phyloP scores from a whole-genome alignment of 2,888 invertebrate species.

The Dynastes grantii region DNA sequence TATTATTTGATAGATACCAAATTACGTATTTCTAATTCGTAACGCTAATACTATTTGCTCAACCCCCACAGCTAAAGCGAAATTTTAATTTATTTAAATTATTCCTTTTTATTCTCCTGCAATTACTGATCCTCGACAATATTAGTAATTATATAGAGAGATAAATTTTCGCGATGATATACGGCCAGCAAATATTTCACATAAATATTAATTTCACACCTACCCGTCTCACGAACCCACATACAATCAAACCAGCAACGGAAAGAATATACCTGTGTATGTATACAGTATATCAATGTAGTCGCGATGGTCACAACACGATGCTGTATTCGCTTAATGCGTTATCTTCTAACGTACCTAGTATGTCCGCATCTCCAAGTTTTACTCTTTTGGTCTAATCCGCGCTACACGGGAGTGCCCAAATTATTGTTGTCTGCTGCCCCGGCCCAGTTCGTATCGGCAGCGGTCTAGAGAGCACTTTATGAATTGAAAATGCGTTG shows the following conservation, averaged over 20 bases:
- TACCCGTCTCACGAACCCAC: conserved; percentile 46
- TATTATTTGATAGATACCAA: no score
- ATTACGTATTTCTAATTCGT: no score
- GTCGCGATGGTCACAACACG: background rate
- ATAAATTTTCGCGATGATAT: conserved; percentile 50
- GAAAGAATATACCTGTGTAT: background rate
- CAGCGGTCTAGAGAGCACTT: background rate
- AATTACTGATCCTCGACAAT: conserved; percentile 36
- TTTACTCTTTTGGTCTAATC: conserved; percentile 28
- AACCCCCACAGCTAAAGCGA: background rate
- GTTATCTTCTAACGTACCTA: conserved; percentile 26
- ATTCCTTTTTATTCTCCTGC: conserved; percentile 23
- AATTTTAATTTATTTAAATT: conserved; percentile 41
- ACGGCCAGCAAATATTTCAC: conserved; percentile 47
- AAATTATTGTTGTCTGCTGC: conserved; percentile 18
- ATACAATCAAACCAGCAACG: conserved; percentile 37
- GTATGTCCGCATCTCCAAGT: conserved; percentile 11
- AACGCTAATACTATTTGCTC: background rate
- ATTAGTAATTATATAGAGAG: conserved; percentile 48
- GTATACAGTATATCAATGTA: conserved; percentile 10
- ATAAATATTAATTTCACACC: conserved; percentile 51
- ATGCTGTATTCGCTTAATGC: background rate
- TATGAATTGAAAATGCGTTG: background rate
- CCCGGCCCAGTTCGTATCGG: conserved; percentile 40
- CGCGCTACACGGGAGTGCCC: conserved; percentile 31